Base-by-base conservation (phyloP, 2,888 invertebrate genomes). In the Drosophila sordidapex region DNA sequence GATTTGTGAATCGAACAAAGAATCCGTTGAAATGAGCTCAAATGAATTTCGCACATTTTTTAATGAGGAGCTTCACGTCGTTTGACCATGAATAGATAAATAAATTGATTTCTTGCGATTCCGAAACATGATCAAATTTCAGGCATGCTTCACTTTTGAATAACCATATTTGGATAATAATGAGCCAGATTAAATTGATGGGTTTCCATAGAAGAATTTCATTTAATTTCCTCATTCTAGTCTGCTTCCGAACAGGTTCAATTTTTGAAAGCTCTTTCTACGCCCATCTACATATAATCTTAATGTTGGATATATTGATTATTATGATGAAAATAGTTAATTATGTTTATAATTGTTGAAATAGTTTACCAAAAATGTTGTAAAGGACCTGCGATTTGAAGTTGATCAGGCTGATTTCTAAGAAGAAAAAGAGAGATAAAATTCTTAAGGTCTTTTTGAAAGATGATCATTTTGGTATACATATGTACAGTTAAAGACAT, bases 321-420 rank as follows among this genome's bases (percentile, higher is more conserved):
- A 46, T 46, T 46, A 25, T 46, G 13, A 2, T 25, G 46, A 8
- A 15, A 46, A 15, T 46, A 25, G 15, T 25, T 27, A 1, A 49
- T 27, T 49, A 29, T n/a, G n/a, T 29, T 56, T 27, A 38, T 38
- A 38, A 56, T 40, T 40, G 36, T 38, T 27, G 38, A 15, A 56
- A 40, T 56, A 59, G 46, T 56, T 58, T 46, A 38, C 38, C 43
- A 43, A 58, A 25, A 58, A 58, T 46, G 29, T 46, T 46, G 46
- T 38, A 58, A 58, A 58, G 38, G 46, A 46, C 58, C 29, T 56
- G 56, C 56, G 38, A 38, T 56, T 56, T 56, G 38, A 56, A 56
- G 43, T 43, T 31, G 38, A 25, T 61, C 48, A 49, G 43, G 49
- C 40, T 40, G 18, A 48, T 62, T 62, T 29, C 25, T 15, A 29